Evolutionary conservation across 2,797 vertebrate genomes (phyloP).

Genomic region (Ispidina lecontei): DNA sequence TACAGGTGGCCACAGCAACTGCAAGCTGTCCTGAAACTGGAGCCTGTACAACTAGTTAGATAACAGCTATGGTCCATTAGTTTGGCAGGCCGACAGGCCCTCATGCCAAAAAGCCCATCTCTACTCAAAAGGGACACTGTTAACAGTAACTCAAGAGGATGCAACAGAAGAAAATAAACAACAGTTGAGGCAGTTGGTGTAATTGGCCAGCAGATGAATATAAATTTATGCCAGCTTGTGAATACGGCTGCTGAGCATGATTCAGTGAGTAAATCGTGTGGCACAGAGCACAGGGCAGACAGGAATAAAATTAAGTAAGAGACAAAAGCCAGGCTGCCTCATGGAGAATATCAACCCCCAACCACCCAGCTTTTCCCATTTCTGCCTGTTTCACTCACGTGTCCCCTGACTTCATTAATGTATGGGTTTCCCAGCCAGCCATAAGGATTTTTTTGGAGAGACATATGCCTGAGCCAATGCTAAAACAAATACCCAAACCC

Average conservation of each 20-base stretch:
- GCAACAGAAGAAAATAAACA: constrained; percentile 68
- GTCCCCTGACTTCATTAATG: neutral
- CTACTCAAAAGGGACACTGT: constrained; percentile 67
- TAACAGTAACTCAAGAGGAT: constrained; percentile 69
- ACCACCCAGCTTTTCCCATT: constrained; percentile 4
- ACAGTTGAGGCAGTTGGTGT: constrained; percentile 67
- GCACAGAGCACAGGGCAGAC: constrained; percentile 6
- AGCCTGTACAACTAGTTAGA: constrained; percentile 51
- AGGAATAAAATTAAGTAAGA: constrained; percentile 55
- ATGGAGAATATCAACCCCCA: neutral
- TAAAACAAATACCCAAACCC: constrained; percentile 34
- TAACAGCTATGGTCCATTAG: constrained; percentile 67
- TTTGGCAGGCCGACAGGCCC: constrained; percentile 35
- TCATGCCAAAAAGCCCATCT: constrained; percentile 49
- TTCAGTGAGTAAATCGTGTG: constrained; percentile 41
- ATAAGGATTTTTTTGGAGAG: neutral
- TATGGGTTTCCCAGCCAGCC: constrained; percentile 2
- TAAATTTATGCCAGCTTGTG: constrained; percentile 63
- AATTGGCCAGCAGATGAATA: constrained; percentile 59
- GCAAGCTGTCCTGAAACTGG: constrained; percentile 62
- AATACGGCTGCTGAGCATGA: constrained; percentile 54
- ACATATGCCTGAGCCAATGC: neutral
- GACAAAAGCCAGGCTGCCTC: constrained; percentile 60
- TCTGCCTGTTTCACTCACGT: neutral
- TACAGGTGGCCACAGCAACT: constrained; percentile 69